Conservation (phyloP, 2,888 invertebrate species). For the Microdon myrmicae region DNA sequence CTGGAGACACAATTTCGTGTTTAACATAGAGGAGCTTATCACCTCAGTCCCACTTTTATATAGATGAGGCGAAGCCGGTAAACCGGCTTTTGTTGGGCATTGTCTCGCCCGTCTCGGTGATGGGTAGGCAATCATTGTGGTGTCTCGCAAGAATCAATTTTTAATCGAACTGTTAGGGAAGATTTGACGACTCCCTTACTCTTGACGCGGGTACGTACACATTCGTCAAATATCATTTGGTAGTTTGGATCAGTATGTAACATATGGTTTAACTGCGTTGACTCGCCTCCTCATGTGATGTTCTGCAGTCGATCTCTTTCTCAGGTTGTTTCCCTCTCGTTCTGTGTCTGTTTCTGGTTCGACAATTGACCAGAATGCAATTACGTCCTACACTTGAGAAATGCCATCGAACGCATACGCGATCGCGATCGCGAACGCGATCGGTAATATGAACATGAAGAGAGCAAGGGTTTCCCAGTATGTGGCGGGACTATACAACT, state of each 20-base stretch:
- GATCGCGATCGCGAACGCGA: constrained; percentile 19
- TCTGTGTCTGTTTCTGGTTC: constrained; percentile 12
- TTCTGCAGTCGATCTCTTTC: neutral
- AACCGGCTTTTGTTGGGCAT: constrained; percentile 40
- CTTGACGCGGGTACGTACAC: no score
- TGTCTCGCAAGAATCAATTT: constrained; percentile 44
- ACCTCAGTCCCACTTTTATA: constrained; percentile 40
- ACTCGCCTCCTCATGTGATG: constrained; percentile 7
- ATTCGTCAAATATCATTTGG: constrained; percentile 43
- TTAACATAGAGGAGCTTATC: constrained; percentile 14
- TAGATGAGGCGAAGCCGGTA: constrained; percentile 30
- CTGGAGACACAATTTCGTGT: constrained; percentile 32
- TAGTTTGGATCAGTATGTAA: constrained; percentile 25
- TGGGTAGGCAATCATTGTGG: constrained; percentile 24
- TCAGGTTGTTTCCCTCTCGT: neutral
- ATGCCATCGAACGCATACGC: constrained; percentile 40
- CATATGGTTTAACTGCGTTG: constrained; percentile 38
- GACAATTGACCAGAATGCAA: constrained; percentile 44
- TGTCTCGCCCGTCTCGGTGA: constrained; percentile 14
- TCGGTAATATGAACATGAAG: constrained; percentile 14
- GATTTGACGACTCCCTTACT: neutral
- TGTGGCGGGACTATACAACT: constrained; percentile 16
- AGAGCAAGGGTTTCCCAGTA: constrained; percentile 37
- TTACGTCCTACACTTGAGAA: constrained; percentile 48
- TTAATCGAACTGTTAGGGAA: constrained; percentile 24